Evolutionary conservation across 2,797 vertebrate genomes (phyloP), one percentile per base, ranked within the genome.

Genomic region (Nothura maculosa): DNA sequence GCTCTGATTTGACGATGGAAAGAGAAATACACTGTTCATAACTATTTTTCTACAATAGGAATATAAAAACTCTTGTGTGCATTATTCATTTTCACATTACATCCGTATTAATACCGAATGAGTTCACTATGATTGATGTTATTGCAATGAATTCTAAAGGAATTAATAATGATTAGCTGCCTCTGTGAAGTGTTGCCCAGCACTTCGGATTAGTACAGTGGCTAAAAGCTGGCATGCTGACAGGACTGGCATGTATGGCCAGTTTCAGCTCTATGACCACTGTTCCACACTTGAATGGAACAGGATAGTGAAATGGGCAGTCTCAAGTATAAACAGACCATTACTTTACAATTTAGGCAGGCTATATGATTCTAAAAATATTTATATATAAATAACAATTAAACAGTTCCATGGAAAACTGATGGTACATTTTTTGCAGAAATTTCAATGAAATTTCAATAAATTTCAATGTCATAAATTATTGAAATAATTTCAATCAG

Each of bases 61-160:
- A 95, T 97, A 96, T 97, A 97, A 98, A 97, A 98, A 96, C 96
- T 96, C 97, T 69, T 82, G 72, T 89, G 98, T 98, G 97, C 97
- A 98, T 98, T 98, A 98, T 98, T 98, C 98, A 98, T 98, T 97
- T 97, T 96, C 93, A 93, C 97, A 97, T 98, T 97, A 97, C 92
- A 97, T 97, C 96, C 97, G 96, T 98, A 97, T 98, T 98, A 98
- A 98, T 98, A 97, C 97, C 92, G 28, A 97, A 97, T 97, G 97
- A 97, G 97, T 96, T 97, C 20, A 5, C 96, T 67, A 67, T 98
- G 98, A 98, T 98, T 96, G 97, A 98, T 98, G 97, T 98, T 97
- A 97, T 97, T 97, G 96, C 97, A 97, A 96, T 97, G 98, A 97
- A 97, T 98, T 98, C 97, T 97, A 97, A 98, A 97, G 96, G 98